Evolutionary conservation across 2,888 invertebrate genomes (phyloP).

Genomic region (Mesorhabditis spiculigera): DNA sequence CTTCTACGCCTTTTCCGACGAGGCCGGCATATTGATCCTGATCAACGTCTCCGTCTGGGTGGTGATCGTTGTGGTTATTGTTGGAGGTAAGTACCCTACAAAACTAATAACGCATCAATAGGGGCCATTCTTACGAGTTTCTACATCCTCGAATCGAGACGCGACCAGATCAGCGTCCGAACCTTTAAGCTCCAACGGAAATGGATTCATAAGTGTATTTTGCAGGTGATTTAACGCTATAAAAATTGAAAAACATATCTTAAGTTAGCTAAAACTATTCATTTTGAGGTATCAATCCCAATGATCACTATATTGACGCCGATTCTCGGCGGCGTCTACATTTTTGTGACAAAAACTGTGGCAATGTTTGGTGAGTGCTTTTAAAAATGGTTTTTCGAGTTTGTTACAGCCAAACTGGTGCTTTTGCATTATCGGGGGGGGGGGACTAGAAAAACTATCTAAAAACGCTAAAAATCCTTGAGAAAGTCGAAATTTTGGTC

Average conservation of each 20-base stretch:
- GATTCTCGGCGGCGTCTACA: not conserved
- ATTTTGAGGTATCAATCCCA: constrained; percentile 2
- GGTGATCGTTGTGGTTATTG: constrained; percentile 1
- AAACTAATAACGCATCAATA: not conserved
- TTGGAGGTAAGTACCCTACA: not conserved
- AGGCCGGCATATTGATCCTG: not conserved
- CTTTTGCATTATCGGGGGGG: too few species aligned
- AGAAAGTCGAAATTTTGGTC: too few species aligned
- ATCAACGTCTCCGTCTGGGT: not conserved
- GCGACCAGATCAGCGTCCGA: not conserved
- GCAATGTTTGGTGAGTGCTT: not conserved
- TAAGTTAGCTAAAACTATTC: not conserved
- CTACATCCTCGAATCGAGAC: not conserved
- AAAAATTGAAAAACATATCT: not conserved
- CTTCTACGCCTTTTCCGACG: not conserved
- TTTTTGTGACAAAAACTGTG: not conserved
- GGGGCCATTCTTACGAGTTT: not conserved
- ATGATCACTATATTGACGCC: not conserved
- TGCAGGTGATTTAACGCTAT: not conserved
- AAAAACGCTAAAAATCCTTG: too few species aligned
- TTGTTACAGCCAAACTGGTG: too few species aligned
- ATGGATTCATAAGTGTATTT: constrained; percentile 4
- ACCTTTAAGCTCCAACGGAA: not conserved
- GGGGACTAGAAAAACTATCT: too few species aligned
- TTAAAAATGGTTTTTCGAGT: not conserved